These are phyloP conservation scores for Arrhopalites spinosus DNA, from an alignment of 2,888 invertebrate species.

Conservation along the genomic window DNA sequence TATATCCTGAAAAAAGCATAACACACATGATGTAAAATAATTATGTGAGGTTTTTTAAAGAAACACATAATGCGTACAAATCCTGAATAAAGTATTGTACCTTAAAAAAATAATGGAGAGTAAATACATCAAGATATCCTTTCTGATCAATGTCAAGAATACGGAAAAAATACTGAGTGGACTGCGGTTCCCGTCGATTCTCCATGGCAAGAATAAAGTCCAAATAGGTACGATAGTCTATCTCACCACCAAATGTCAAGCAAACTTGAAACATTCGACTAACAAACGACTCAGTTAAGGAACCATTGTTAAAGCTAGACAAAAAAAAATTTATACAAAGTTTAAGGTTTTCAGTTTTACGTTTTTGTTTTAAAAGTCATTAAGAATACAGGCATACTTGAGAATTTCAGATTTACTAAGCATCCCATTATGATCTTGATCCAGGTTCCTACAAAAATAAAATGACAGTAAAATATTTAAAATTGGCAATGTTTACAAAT, in stretches of 20 bases:
- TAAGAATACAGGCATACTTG: conserved; percentile 64
- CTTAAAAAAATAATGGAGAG: conserved; percentile 89
- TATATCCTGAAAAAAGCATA: conserved; percentile 70
- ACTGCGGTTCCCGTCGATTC: conserved; percentile 87
- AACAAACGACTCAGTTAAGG: conserved; percentile 86
- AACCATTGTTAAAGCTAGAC: conserved; percentile 84
- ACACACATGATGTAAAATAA: no score
- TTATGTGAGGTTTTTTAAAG: no score
- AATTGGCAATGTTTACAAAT: no score
- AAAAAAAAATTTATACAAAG: neutral
- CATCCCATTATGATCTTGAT: conserved; percentile 95
- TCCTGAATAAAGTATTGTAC: conserved; percentile 59
- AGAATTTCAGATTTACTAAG: conserved; percentile 87
- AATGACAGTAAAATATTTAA: no score
- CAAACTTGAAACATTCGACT: conserved; percentile 94
- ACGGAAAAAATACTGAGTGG: conserved; percentile 83
- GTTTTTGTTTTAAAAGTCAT: no score
- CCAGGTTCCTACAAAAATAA: no score
- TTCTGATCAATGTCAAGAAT: conserved; percentile 80
- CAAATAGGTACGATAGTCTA: conserved; percentile 96
- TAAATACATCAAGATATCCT: conserved; percentile 87
- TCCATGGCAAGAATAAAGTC: conserved; percentile 92
- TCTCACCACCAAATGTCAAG: conserved; percentile 90
- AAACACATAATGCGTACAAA: no score
- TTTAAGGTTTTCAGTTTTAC: no score